phyloP scores from a whole-genome alignment of 2,888 invertebrate genomes.

The Drosophila kuntzei region DNA sequence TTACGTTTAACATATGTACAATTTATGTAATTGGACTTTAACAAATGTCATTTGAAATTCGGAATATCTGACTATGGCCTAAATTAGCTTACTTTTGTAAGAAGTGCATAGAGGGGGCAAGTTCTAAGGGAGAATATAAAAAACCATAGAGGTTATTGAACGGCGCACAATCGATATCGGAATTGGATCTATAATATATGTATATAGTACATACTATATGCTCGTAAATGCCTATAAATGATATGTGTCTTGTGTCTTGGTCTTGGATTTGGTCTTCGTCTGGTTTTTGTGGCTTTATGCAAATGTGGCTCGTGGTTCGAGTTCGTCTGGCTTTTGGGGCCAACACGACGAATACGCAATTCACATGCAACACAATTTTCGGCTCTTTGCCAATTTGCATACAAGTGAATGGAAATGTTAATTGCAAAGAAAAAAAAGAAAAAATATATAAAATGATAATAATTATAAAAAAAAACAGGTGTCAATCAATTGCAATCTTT shows the following conservation, averaged over 20 bases:
- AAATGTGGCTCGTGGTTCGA: conserved; percentile 26
- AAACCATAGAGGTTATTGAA: conserved; percentile 37
- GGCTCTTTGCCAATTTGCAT: conserved; percentile 35
- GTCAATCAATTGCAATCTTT: conserved; percentile 7
- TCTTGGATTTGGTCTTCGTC: conserved; percentile 9
- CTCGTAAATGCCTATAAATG: background rate
- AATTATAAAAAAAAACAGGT: background rate
- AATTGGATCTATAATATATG: conserved; percentile 6
- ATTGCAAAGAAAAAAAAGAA: conserved; percentile 1
- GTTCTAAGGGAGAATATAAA: conserved; percentile 26
- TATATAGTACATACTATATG: background rate
- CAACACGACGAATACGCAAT: conserved; percentile 21
- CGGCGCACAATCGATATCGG: conserved; percentile 12
- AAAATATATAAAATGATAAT: background rate
- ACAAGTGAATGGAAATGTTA: conserved; percentile 22
- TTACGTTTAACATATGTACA: conserved; percentile 15
- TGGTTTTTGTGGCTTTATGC: conserved; percentile 30
- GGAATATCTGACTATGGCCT: conserved; percentile 33
- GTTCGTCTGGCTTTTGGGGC: conserved; percentile 24
- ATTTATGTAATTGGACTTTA: conserved; percentile 13
- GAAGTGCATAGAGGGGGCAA: background rate
- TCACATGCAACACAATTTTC: conserved; percentile 17
- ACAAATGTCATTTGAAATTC: conserved; percentile 26
- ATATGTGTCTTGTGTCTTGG: too few relatives aligned
- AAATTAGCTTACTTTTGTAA: conserved; percentile 11